Base-by-base conservation (phyloP, 2,888 invertebrate genomes). In the Xanthia icteritia region DNA sequence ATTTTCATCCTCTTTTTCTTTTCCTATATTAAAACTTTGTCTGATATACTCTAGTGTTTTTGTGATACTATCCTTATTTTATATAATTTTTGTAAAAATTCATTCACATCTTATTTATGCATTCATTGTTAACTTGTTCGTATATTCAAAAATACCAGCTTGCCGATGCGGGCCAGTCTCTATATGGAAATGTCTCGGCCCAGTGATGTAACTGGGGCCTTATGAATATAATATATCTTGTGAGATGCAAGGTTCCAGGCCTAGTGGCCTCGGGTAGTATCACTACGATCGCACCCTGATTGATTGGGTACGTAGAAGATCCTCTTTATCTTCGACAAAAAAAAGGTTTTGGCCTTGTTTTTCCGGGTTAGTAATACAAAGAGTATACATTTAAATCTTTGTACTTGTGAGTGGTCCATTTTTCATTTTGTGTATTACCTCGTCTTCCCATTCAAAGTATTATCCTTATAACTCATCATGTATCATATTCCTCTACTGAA, bases 121-220 rank as follows among this genome's bases (percentile, higher is more conserved):
- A 68, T 73, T 73, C 68, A 78, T 79, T 83, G 70, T 76, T 71
- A 76, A 81, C 77, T 58, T 69, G 79, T 75, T 79, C 63, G 67
- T 72, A 76, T 76, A 78, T 82, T 81, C 60, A 73, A 81, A 83
- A 82, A 79, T 82, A 82, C 78, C 82, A 79, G 36, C 69, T 79
- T 85, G 73, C 45, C 75, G 68, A 83, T 85, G 87, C 84, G 69
- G 84, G 77, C 76, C 77, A 67, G 64, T 66, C 87, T 84, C 80
- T 86, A 88, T 88, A 88, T 88, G 88, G 88, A 76, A 88, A 88
- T 87, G 86, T 79, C 86, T 74, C 56, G 77, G 76, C 65, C 54
- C 73, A 69, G 48, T 87, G 84, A 87, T 77, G 88, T 88, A 88
- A 88, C 76, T 42, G 39, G n/a, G 68, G 69, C 58, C 71, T 78